A percentile compares a stretch with the other conserved stretches of the same genome.
Conservation (phyloP, 64 coral and sea anemone genomes). For the Trachythela sp. region DNA sequence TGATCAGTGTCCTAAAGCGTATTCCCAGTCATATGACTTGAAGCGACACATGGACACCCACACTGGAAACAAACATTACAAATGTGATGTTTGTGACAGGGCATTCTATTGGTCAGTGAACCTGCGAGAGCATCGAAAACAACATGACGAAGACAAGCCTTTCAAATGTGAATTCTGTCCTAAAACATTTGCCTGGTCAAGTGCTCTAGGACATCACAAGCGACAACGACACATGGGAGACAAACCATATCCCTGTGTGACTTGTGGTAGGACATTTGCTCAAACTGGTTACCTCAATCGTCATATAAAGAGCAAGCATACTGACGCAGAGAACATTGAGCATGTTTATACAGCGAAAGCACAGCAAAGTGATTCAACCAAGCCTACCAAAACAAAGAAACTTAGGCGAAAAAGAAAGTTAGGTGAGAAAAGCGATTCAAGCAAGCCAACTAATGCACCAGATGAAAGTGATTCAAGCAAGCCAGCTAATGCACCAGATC, state of each 20-base stretch:
- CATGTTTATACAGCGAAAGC: not conserved
- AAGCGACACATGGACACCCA: not conserved
- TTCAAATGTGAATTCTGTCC: conserved; percentile 27
- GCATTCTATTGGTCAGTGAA: not conserved
- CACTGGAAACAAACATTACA: not conserved
- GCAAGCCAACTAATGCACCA: not conserved
- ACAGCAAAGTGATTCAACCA: not conserved
- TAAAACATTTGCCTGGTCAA: conserved; percentile 14
- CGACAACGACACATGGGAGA: not conserved
- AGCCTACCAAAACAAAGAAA: not conserved
- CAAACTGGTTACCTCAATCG: not conserved
- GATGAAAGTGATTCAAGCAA: not conserved
- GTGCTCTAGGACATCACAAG: conserved; percentile 11
- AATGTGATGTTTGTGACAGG: conserved; percentile 13
- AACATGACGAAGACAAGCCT: conserved; percentile 25
- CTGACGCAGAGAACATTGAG: not conserved
- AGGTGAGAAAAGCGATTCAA: not conserved
- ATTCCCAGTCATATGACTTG: not conserved
- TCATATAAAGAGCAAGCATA: not conserved
- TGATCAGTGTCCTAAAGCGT: not conserved
- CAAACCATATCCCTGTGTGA: not conserved
- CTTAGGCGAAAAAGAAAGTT: too few relatives aligned
- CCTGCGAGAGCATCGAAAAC: not conserved
- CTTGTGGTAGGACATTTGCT: conserved; percentile 25
- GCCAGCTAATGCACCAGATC: too few relatives aligned